Conservation (phyloP, 2,113 vertebrate genomes). For the Otus sunia region DNA sequence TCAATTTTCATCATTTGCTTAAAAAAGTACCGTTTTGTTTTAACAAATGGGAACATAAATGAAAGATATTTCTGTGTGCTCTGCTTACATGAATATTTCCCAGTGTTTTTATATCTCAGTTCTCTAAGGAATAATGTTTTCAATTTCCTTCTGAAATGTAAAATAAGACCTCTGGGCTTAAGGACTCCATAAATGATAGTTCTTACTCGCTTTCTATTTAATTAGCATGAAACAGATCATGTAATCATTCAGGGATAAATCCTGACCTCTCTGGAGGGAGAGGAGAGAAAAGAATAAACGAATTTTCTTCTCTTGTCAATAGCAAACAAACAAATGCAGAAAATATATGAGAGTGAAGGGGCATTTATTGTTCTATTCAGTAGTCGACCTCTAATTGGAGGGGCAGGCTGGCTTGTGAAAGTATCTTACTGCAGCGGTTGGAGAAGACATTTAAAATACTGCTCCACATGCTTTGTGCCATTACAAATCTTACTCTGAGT, state of each 20-base stretch:
- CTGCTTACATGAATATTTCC: constrained; percentile 42
- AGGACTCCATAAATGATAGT: constrained; percentile 30
- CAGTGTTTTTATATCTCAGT: constrained; percentile 40
- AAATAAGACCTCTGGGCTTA: constrained; percentile 61
- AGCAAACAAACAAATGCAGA: neutral
- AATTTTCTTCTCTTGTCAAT: neutral
- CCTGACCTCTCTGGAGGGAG: constrained; percentile 1
- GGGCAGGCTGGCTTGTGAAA: neutral
- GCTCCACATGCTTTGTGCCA: neutral
- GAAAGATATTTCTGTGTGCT: constrained; percentile 50
- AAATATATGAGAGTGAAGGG: neutral
- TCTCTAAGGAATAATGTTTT: constrained; percentile 60
- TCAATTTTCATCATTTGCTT: constrained; percentile 52
- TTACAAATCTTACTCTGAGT: neutral
- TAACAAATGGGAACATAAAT: constrained; percentile 49
- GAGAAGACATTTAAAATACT: neutral
- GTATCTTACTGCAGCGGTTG: neutral
- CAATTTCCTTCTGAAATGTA: constrained; percentile 64
- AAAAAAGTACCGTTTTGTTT: constrained; percentile 44
- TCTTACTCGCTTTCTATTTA: constrained; percentile 43
- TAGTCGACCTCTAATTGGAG: neutral
- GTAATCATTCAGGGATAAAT: constrained; percentile 27
- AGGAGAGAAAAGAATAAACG: neutral
- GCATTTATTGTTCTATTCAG: neutral
- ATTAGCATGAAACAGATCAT: constrained; percentile 52